Percentiles rank a stretch among this genome's conserved stretches.
phyloP scores from a whole-genome alignment of 2,888 invertebrate species.

The Panzeria rudis region DNA sequence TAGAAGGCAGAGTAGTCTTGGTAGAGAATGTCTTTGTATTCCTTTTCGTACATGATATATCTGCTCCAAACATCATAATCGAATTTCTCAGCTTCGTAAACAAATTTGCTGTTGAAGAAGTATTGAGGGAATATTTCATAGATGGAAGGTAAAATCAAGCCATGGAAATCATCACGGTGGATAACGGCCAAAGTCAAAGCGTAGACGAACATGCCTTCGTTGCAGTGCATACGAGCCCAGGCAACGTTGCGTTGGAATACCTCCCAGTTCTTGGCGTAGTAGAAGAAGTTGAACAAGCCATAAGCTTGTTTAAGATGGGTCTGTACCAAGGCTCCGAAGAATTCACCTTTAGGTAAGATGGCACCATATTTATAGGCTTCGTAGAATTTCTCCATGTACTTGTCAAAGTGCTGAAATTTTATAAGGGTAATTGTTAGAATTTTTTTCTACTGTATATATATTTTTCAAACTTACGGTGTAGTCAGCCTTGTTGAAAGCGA shows the following conservation, averaged over 20 bases:
- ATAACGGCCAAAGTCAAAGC: slow-evolving; percentile 85
- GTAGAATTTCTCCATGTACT: slow-evolving; percentile 79
- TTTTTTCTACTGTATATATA: too few species aligned
- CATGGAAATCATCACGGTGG: slow-evolving; percentile 85
- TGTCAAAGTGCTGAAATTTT: slow-evolving; percentile 75
- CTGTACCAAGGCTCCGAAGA: slow-evolving; percentile 84
- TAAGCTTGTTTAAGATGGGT: slow-evolving; percentile 85
- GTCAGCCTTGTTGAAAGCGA: slow-evolving; percentile 75
- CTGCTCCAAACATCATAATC: slow-evolving; percentile 73
- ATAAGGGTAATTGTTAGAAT: neutral
- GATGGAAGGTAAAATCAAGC: slow-evolving; percentile 86
- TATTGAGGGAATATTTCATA: slow-evolving; percentile 87
- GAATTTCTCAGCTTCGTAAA: slow-evolving; percentile 80
- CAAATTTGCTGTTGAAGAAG: slow-evolving; percentile 86
- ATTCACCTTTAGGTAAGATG: slow-evolving; percentile 85
- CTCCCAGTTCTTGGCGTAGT: slow-evolving; percentile 88
- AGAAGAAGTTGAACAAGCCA: slow-evolving; percentile 87
- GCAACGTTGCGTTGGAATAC: slow-evolving; percentile 89
- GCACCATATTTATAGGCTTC: slow-evolving; percentile 81
- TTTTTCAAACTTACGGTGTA: slow-evolving; percentile 67
- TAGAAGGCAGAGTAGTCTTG: slow-evolving; percentile 79
- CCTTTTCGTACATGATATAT: slow-evolving; percentile 76
- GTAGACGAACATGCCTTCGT: slow-evolving; percentile 86
- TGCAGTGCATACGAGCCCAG: slow-evolving; percentile 87
- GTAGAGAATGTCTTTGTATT: slow-evolving; percentile 74